Conservation (phyloP, 1,140 invertebrate genomes). For the Cydia pomonella region DNA sequence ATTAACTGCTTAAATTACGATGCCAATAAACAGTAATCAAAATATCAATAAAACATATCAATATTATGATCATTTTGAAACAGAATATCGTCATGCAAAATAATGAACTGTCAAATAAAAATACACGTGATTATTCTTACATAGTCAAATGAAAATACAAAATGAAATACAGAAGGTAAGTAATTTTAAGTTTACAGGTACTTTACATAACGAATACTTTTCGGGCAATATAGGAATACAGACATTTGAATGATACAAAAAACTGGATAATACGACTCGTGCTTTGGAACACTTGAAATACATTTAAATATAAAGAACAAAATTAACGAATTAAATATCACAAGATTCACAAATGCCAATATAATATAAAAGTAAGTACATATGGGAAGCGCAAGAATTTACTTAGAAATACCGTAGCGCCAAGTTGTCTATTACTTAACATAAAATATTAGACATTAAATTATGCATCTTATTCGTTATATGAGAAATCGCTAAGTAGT, state of each 20-base stretch:
- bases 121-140: not conserved
- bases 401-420: not conserved
- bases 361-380: not conserved
- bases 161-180: too few relatives aligned
- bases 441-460: too few relatives aligned
- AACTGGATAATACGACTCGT: not conserved
- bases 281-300: not conserved
- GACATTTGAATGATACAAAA: not conserved
- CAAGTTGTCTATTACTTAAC: too few relatives aligned
- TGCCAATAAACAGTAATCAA: conserved; percentile 34
- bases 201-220: not conserved
- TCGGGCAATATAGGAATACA: conserved; percentile 2
- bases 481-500: too few relatives aligned
- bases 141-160: too few relatives aligned
- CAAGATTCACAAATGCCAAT: not conserved
- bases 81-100: not conserved
- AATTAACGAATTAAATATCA: not conserved
- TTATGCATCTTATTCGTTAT: too few relatives aligned
- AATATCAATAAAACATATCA: conserved; percentile 13
- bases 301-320: not conserved
- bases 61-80: not conserved
- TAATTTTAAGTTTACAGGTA: too few relatives aligned
- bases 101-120: not conserved
- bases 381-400: not conserved
- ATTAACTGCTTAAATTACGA: not conserved